Percentiles rank a stretch among this genome's conserved stretches.
Evolutionary conservation across 1,140 invertebrate species (phyloP).

Genomic region (Cydia strobilella): DNA sequence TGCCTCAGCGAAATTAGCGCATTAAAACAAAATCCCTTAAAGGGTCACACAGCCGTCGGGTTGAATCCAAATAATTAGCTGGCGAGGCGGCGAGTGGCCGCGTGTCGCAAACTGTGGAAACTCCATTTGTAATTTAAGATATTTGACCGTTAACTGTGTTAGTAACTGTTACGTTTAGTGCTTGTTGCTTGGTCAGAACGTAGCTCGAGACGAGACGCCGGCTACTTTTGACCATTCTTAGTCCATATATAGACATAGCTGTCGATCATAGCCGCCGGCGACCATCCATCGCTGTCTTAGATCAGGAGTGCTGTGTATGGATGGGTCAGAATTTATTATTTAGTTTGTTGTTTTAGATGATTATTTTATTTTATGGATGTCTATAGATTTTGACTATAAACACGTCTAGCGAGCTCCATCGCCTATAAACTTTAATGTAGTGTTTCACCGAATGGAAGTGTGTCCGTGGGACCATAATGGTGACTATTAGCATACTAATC

Average conservation of each 20-base stretch:
- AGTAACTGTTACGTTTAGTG: conserved; percentile 70
- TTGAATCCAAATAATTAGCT: conserved; percentile 66
- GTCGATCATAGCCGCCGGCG: conserved; percentile 50
- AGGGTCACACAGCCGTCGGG: conserved; percentile 57
- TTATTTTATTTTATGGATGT: conserved; percentile 63
- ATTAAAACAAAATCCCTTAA: conserved; percentile 53
- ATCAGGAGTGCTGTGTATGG: conserved; percentile 70
- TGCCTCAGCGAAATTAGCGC: conserved; percentile 47
- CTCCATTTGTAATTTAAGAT: conserved; percentile 72
- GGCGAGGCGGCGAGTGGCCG: conserved; percentile 63
- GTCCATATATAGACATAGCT: conserved; percentile 59
- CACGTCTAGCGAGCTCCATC: conserved; percentile 73
- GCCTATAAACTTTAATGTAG: conserved; percentile 69
- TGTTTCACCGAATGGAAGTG: conserved; percentile 60
- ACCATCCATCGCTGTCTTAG: conserved; percentile 53
- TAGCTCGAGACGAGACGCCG: conserved; percentile 39
- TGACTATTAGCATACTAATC: conserved; percentile 72
- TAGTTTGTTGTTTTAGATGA: conserved; percentile 61
- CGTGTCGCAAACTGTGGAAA: conserved; percentile 61
- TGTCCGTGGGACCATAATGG: conserved; percentile 59
- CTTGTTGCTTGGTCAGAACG: conserved; percentile 65
- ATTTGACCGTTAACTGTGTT: conserved; percentile 71
- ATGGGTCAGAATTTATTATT: conserved; percentile 69
- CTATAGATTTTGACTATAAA: conserved; percentile 65
- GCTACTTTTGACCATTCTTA: conserved; percentile 50